Evolutionary conservation across 2,113 vertebrate species (phyloP).

Genomic region (Spea bombifrons): DNA sequence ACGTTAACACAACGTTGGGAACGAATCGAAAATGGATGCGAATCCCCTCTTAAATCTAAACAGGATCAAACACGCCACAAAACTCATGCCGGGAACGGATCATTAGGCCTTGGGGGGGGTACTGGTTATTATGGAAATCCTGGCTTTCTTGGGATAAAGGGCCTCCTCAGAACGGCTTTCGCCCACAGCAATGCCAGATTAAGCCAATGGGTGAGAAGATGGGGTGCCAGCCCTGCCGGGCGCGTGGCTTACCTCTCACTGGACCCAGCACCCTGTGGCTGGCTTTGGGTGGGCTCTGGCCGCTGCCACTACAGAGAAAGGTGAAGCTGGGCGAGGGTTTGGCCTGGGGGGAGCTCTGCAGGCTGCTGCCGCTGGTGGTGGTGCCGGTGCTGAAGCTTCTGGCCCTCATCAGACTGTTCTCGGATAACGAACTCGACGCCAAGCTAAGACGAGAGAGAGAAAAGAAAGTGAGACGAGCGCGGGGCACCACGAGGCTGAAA

Average conservation of each 20-base stretch:
- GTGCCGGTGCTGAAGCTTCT: constrained; percentile 77
- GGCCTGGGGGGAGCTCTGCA: constrained; percentile 76
- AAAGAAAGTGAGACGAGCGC: rapidly evolving
- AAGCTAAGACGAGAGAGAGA: constrained; percentile 59
- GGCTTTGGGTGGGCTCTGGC: constrained; percentile 57
- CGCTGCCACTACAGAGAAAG: constrained; percentile 64
- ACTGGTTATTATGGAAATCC: no score
- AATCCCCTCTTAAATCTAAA: no score
- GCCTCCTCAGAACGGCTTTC: constrained; percentile 53
- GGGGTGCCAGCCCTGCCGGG: constrained; percentile 54
- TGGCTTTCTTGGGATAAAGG: not conserved
- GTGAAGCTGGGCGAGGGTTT: constrained; percentile 83
- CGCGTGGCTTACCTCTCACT: constrained; percentile 78
- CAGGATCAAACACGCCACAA: no score
- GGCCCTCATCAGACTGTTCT: constrained; percentile 69
- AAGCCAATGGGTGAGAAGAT: constrained; percentile 50
- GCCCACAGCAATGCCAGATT: constrained; percentile 58
- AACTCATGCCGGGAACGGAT: no score
- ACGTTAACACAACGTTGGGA: no score
- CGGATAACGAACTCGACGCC: constrained; percentile 71
- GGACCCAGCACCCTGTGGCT: constrained; percentile 63
- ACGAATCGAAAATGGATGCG: no score
- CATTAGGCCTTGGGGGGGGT: no score
- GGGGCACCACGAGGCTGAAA: no score
- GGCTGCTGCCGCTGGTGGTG: constrained; percentile 65